Base-by-base conservation (phyloP, 2,888 invertebrate genomes). In the Coelogynopora nodosa region DNA sequence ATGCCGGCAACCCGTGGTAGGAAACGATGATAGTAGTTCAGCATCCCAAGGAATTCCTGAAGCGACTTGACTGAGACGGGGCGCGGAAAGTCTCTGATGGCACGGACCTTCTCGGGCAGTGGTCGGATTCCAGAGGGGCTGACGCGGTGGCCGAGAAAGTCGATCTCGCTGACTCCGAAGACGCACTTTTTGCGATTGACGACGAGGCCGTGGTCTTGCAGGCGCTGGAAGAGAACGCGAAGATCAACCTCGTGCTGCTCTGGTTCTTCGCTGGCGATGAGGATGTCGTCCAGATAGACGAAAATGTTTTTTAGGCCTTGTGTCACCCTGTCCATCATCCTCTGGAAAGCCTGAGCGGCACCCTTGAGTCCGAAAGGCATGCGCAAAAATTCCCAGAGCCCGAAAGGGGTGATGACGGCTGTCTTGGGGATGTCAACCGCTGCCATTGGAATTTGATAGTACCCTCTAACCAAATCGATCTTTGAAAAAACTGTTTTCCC, bases 401-500 rank as follows among this genome's bases (percentile, higher is more conserved):
- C 87, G 30, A 67, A 31, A 0, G 87, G 87, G 0, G 87, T 88
- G 0, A 84, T 82, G 67, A 87, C 67, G 23, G 30, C 82, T 30
- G 87, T 87, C 31, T 87, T 86, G n/a, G 26, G 30, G n/a, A 87
- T 5, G 26, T 18, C 26, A n/a, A 67, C 86, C 67, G 28, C 67
- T n/a, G 31, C n/a, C 5, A 87, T 29, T 23, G 86, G 86, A 31
- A 86, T 86, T 86, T 67, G 86, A n/a, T 86, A 27, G 81, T 81
- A 82, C 1, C 86, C 88, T 82, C 88, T 49, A 10, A 88, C 86
- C 84, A 88, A 81, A 80, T 88, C 88, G 28, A 88, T 84, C 28
- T 87, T 88, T 5, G 87, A 88, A 88, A 88, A 87, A 49, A 5
- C 5, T 18, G 5, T 5, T 49, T 49, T 49, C 18, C n/a, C n/a